Base-by-base conservation (phyloP, 1,140 invertebrate species). In the Prorops nasuta region DNA sequence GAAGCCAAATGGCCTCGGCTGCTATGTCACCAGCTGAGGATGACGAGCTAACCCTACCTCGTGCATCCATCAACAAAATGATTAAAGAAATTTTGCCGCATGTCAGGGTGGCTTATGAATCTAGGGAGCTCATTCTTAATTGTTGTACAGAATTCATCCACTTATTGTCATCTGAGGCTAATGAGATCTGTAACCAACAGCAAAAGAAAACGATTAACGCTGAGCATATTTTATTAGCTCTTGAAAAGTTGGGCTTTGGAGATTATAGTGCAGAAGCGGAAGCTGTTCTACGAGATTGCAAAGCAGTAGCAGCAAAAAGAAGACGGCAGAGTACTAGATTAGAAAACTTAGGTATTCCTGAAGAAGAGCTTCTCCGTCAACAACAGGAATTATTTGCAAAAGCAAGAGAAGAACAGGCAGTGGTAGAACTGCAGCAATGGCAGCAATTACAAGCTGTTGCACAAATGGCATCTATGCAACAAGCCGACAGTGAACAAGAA, bases 71-170 rank as follows among this genome's bases (percentile, higher is more conserved):
- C 51, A 98, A 98, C 69, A 98, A 98, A 85, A 96, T 98, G 86
- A 98, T 98, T 34, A 98, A 98, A 74, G 96, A 98, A 79, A 83
- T 98, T 34, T 80, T 95, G 21, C 95, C 96, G 1, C 84, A 91
- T 50, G 86, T 98, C 20, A 81, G 96, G 54, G 94, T 98, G 17
- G 94, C 95, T 3, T 96, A 96, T 69, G 96, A 98, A 74, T 92
- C 94, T 2, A 81, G 96, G 41, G 96, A 98, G 77, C 77, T 98
- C 8, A 93, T 98, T 45, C 76, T 98, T 2, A 96, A 95, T 64
- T 98, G 95, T 72, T 98, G 96, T 69, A 96, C 94, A 4, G 96
- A 98, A 77, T 98, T 98, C 71, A 98, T 98, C 56, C 95, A 98
- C 71, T 78, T 98, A 15, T 82, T 98, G 14, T 94, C 94, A 50